Evolutionary conservation across 2,113 vertebrate species (phyloP).

Genomic region (Leucosticte australis): DNA sequence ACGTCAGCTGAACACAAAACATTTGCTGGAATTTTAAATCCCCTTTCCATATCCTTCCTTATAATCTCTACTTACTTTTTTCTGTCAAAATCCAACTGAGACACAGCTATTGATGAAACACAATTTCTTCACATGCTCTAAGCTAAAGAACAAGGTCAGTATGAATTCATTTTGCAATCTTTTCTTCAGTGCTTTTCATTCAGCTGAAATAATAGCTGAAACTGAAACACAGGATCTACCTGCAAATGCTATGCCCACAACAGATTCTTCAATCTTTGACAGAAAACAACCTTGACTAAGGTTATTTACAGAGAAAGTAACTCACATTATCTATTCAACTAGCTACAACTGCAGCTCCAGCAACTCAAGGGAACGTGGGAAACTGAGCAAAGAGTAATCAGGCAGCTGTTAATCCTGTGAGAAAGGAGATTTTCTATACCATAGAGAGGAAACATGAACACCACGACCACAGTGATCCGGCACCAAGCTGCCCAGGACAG

Average conservation of each 20-base stretch:
- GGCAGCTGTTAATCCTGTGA: neutral
- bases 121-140: neutral
- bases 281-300: neutral
- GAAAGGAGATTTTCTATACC: neutral
- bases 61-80: neutral
- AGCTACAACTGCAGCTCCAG: neutral
- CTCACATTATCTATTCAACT: neutral
- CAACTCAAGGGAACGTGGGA: neutral
- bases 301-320: neutral
- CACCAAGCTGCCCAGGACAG: accelerated
- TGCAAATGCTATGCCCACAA: neutral
- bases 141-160: neutral
- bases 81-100: neutral
- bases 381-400: neutral
- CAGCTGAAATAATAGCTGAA: neutral
- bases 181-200: neutral
- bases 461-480: accelerated
- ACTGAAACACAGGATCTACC: neutral
- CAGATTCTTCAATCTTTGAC: neutral
- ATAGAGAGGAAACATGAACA: accelerated
- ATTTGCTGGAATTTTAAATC: neutral
- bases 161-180: neutral
- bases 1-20: neutral
- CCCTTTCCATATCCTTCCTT: neutral
- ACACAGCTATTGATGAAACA: neutral